These are phyloP conservation scores for Torymus aiolomorphi DNA, from an alignment of 2,888 invertebrate species.

Conservation along the genomic window DNA sequence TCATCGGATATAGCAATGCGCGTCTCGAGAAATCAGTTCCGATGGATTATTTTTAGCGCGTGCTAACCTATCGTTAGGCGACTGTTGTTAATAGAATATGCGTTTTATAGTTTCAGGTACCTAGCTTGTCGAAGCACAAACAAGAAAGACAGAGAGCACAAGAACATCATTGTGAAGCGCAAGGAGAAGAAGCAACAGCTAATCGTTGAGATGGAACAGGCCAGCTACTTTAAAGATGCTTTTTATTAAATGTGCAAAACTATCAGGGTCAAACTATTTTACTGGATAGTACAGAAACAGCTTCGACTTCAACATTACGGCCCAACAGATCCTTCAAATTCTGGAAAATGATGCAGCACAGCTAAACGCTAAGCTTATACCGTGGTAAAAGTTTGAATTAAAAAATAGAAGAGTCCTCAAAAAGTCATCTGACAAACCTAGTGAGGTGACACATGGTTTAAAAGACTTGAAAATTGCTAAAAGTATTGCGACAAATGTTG, in stretches of 20 bases:
- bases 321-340: conserved; percentile 84
- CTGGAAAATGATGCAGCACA: conserved; percentile 83
- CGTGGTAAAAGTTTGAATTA: conserved; percentile 92
- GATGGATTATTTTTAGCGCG: too few species aligned
- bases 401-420: conserved; percentile 80
- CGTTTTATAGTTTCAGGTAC: conserved; percentile 47
- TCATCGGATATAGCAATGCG: too few species aligned
- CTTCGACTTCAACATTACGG: conserved; percentile 78
- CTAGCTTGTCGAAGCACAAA: conserved; percentile 75
- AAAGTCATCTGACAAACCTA: conserved; percentile 75
- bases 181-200: conserved; percentile 83
- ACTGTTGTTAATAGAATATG: neutral
- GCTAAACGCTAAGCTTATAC: conserved; percentile 84
- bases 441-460: conserved; percentile 76
- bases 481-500: conserved; percentile 75
- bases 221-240: conserved; percentile 83
- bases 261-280: conserved; percentile 82
- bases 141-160: conserved; percentile 81
- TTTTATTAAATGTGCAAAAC: conserved; percentile 82
- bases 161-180: conserved; percentile 81
- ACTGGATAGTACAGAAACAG: conserved; percentile 75
- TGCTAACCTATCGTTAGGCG: conserved; percentile 18
- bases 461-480: conserved; percentile 71
- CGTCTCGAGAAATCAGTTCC: too few species aligned
- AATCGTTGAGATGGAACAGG: too few species aligned